Conservation (phyloP, 2,113 vertebrate species). For the Progne subis region DNA sequence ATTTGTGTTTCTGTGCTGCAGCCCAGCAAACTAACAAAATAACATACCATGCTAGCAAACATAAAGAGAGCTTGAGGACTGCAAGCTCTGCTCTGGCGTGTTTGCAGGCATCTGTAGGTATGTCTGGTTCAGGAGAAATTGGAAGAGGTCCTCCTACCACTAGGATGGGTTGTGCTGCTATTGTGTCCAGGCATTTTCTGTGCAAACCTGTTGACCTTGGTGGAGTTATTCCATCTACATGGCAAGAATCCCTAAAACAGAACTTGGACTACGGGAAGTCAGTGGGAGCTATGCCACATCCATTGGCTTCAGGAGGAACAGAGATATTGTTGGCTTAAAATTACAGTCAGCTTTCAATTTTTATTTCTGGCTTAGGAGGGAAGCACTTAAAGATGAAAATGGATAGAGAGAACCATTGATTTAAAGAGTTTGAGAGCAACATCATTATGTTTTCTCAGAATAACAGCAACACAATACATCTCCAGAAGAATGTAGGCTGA, state of each 20-base stretch:
- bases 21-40: not conserved
- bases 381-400: not conserved
- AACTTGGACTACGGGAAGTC: not conserved
- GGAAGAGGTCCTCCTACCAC: not conserved
- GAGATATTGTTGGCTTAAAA: not conserved
- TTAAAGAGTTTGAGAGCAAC: not conserved
- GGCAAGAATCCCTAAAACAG: not conserved
- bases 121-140: not conserved
- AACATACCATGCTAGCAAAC: not conserved
- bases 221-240: not conserved
- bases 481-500: constrained; percentile 20
- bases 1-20: not conserved
- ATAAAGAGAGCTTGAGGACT: not conserved
- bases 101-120: not conserved
- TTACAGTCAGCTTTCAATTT: constrained; percentile 11
- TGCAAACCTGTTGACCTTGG: not conserved
- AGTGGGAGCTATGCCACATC: not conserved
- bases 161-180: not conserved
- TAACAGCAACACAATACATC: constrained; percentile 38
- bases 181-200: not conserved
- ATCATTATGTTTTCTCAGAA: not conserved
- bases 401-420: not conserved
- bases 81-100: not conserved
- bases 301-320: not conserved
- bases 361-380: constrained; percentile 1